A percentile compares a stretch with the other conserved stretches of the same genome.
These are phyloP conservation scores for Zhuqinia jingwanae DNA, from an alignment of 2,888 invertebrate species.

Conservation along the genomic window DNA sequence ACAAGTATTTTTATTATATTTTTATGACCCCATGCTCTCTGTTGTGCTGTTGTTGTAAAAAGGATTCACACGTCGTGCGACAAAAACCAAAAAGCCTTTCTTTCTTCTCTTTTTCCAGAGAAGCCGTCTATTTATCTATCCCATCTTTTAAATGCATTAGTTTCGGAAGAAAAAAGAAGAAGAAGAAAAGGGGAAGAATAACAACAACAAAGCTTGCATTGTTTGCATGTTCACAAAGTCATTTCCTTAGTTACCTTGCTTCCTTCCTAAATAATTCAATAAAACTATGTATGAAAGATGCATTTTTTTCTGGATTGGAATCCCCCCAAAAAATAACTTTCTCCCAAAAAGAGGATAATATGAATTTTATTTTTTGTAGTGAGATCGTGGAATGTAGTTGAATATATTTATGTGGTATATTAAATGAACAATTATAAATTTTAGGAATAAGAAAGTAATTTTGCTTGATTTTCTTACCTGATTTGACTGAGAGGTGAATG, in stretches of 20 bases:
- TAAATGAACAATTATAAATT: too few relatives aligned
- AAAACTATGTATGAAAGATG: too few relatives aligned
- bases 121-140: constrained; percentile 59
- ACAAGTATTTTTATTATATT: too few relatives aligned
- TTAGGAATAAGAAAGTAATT: too few relatives aligned
- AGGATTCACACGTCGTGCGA: constrained; percentile 79
- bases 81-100: constrained; percentile 70
- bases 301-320: too few relatives aligned
- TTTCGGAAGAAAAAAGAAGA: constrained; percentile 38
- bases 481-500: too few relatives aligned
- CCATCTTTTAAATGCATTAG: constrained; percentile 60
- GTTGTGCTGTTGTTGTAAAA: constrained; percentile 74
- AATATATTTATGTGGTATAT: too few relatives aligned
- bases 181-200: constrained; percentile 2
- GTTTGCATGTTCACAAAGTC: not conserved
- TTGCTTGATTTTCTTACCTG: too few relatives aligned
- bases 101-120: constrained; percentile 37
- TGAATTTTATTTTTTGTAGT: too few relatives aligned
- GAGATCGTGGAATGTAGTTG: too few relatives aligned
- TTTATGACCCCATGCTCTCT: constrained; percentile 59
- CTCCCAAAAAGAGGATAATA: too few relatives aligned
- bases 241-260: not conserved
- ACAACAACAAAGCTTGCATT: constrained; percentile 15
- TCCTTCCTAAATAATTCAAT: not conserved
- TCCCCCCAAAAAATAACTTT: too few relatives aligned